Percentiles rank a stretch among this genome's conserved stretches.
These are phyloP conservation scores for Mechanitis mazaeus DNA, from an alignment of 2,888 invertebrate genomes.

Conservation along the genomic window DNA sequence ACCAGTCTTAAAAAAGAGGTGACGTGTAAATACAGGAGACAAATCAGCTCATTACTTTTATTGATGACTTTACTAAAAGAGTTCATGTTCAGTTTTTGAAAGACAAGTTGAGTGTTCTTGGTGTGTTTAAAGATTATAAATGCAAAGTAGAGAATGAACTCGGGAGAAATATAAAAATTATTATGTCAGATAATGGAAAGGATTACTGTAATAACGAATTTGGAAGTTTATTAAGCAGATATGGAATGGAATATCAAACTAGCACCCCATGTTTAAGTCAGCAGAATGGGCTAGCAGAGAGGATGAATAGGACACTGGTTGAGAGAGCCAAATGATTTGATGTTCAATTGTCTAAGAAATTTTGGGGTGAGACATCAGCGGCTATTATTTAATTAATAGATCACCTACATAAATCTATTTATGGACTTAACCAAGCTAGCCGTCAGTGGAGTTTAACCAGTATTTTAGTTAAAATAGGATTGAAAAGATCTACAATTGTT, in stretches of 20 bases:
- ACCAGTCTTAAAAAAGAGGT: too few species aligned
- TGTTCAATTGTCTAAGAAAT: conserved; percentile 15
- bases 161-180: too few species aligned
- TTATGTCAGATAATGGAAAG: conserved; percentile 20
- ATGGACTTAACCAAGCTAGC: conserved; percentile 3
- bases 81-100: too few species aligned
- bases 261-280: conserved; percentile 24
- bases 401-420: conserved; percentile 5
- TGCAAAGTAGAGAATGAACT: too few species aligned
- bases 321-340: conserved; percentile 14
- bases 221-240: conserved; percentile 11
- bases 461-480: conserved; percentile 2
- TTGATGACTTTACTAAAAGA: too few species aligned
- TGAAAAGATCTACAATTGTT: conserved; percentile 9
- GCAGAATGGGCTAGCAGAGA: conserved; percentile 24
- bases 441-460: conserved; percentile 6
- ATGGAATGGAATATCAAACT: conserved; percentile 22
- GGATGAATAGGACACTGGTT: conserved; percentile 23
- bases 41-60: too few species aligned
- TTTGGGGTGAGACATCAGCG: conserved; percentile 17
- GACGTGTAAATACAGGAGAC: too few species aligned
- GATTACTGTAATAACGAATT: conserved; percentile 22
- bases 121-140: too few species aligned
- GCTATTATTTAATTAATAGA: conserved; percentile 10
- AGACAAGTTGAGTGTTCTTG: too few species aligned